These are phyloP conservation scores for Phragmatobia fuliginosa DNA, from an alignment of 2,888 invertebrate species.

Conservation along the genomic window DNA sequence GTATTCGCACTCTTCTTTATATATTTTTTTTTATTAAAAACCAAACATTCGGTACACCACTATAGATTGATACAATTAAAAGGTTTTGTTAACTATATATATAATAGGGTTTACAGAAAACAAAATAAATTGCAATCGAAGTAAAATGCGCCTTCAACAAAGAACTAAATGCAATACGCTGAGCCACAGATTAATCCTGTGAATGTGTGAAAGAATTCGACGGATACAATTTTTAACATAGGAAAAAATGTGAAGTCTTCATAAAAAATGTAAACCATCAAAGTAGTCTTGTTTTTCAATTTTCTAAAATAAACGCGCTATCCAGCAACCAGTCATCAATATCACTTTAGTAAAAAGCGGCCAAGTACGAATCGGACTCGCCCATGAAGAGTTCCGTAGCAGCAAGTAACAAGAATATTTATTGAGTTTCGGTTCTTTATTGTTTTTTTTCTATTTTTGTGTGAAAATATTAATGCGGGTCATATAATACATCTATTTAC, in stretches of 20 bases:
- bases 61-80: neutral
- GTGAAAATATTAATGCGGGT: too few relatives aligned
- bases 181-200: neutral
- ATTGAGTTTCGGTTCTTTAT: too few relatives aligned
- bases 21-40: neutral
- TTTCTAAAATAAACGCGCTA: neutral
- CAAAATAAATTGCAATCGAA: neutral
- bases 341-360: neutral
- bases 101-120: neutral
- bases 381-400: too few relatives aligned
- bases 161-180: neutral
- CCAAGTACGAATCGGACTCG: too few relatives aligned
- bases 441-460: too few relatives aligned
- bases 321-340: neutral
- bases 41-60: too few relatives aligned
- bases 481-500: too few relatives aligned
- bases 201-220: neutral
- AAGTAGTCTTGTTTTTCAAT: neutral
- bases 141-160: neutral
- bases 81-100: neutral
- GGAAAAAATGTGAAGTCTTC: too few relatives aligned
- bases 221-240: neutral
- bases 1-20: neutral
- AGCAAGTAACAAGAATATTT: too few relatives aligned
- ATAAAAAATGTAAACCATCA: neutral